Evolutionary conservation across 2,797 vertebrate genomes (phyloP), one percentile per base, ranked within the genome.

Genomic region (Simalia tracyae): DNA sequence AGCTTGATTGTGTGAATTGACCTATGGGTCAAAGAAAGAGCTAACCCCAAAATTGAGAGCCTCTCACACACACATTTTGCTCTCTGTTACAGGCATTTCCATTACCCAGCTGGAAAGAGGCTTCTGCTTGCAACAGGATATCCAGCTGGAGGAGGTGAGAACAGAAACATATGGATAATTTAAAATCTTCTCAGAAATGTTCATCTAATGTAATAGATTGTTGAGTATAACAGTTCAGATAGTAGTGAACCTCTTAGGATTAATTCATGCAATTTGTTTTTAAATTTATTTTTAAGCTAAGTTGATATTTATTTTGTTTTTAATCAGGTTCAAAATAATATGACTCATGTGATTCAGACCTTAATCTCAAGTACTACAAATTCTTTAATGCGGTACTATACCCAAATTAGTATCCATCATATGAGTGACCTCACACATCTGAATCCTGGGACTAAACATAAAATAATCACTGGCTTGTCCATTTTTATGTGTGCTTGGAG

Each of bases 61-160:
- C 11, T 31, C 36, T 17, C n/a, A 14, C n/a, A 72, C 36, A 36
- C n/a, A 31, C n/a, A 72, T n/a, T 11, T 86, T 89, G 36, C 19
- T 86, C 66, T 92, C 54, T 1, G 22, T 91, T 91, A 86, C 64
- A 93, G 90, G 17, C 10, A 46, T 86, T 72, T 72, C 31, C 46
- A 76, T 61, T 87, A 46, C 1, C 81, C 26, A 86, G 24, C 1
- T 57, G 81, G 76, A 89, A 91, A 86, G 84, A 57, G 56, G n/a
- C n/a, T 42, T 85, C 89, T 46, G 22, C 57, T 72, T 89, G 84
- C 57, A 56, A 56, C 17, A 76, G 11, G 5, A 57, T 56, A 91
- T 56, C 24, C 63, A 57, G 15, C 14, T 90, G 94, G 93, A 50
- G 19, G 61, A 93, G 91, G 92, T 91, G 54, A 94, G 91, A 84